A percentile compares a stretch with the other conserved stretches of the same genome.
Evolutionary conservation across 2,888 invertebrate genomes (phyloP).

Genomic region (Nowickia ferox): DNA sequence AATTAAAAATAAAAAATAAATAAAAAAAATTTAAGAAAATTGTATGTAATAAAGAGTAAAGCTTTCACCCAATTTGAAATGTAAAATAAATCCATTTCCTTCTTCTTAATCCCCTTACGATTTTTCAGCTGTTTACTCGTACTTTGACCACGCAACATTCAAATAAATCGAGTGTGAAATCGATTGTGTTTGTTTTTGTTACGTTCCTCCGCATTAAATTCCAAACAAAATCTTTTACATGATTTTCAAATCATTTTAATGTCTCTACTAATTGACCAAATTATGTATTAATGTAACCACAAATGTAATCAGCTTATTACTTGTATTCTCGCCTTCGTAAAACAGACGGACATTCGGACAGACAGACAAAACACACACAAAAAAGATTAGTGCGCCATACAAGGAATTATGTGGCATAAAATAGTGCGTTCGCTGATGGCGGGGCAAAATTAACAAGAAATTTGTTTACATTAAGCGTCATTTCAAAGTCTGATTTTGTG

Average conservation of each 20-base stretch:
- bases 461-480: background rate
- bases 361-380: background rate
- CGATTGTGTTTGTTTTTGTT: too few relatives aligned
- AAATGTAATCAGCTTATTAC: constrained; percentile 65
- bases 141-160: too few relatives aligned
- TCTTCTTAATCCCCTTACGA: too few relatives aligned
- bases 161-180: too few relatives aligned
- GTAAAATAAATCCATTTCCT: too few relatives aligned
- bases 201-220: background rate
- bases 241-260: constrained; percentile 31
- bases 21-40: background rate
- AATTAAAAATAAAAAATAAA: too few relatives aligned
- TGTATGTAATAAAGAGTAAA: background rate
- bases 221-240: constrained; percentile 38
- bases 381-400: too few relatives aligned
- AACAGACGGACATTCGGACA: background rate
- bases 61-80: too few relatives aligned
- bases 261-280: constrained; percentile 59
- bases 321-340: background rate
- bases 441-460: too few relatives aligned
- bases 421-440: background rate
- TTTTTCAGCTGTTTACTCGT: too few relatives aligned
- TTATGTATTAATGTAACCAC: constrained; percentile 60
- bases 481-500: background rate
- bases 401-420: too few relatives aligned